A percentile compares a stretch with the other conserved stretches of the same genome.
phyloP scores from a whole-genome alignment of 2,797 vertebrate genomes.

The Fringilla coelebs region DNA sequence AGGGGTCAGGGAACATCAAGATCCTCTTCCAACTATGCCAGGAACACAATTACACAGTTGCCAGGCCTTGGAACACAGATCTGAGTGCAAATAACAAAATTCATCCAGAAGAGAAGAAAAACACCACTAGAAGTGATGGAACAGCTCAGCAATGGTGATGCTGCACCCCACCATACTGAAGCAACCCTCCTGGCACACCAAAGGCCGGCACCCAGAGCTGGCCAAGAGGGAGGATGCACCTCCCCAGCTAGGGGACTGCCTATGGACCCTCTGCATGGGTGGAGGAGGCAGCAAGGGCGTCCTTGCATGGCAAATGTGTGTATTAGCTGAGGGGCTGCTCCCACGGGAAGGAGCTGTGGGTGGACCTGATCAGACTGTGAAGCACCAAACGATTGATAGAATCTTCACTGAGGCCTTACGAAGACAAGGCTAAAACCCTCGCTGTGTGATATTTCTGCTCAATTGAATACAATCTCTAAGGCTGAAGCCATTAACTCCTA shows the following conservation, averaged over 20 bases:
- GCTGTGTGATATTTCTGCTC: background rate
- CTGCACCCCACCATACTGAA: background rate
- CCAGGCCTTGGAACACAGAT: background rate
- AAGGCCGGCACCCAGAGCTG: background rate
- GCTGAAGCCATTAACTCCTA: background rate
- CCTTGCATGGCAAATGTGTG: background rate
- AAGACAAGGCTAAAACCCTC: background rate
- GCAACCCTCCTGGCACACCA: background rate
- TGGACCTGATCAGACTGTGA: background rate
- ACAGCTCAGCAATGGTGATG: background rate
- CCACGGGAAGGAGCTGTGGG: background rate
- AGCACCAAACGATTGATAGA: background rate
- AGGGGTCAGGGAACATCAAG: background rate
- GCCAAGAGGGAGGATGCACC: background rate
- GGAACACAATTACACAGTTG: background rate
- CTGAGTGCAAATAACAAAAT: background rate
- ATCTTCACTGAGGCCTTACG: background rate
- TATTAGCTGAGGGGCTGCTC: background rate
- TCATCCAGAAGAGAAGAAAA: background rate
- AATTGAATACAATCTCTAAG: background rate
- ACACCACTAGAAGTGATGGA: background rate
- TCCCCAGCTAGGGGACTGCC: background rate
- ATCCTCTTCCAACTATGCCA: background rate
- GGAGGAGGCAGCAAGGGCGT: background rate
- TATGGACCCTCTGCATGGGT: fast-evolving